Base-by-base conservation (phyloP, 1,140 invertebrate species). In the Coptotermes formosanus region DNA sequence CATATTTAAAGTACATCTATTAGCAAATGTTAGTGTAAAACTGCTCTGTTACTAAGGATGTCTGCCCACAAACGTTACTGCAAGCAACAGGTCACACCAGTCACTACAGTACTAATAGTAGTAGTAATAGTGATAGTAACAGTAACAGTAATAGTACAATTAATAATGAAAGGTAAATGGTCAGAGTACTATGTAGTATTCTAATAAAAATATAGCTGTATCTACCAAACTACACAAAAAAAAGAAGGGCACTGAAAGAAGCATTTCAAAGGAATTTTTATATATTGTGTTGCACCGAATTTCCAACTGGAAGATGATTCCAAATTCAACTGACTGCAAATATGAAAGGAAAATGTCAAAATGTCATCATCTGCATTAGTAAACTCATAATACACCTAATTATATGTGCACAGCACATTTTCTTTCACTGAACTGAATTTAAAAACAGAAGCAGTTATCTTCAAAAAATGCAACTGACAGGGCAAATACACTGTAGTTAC, bases 71-170 rank as follows among this genome's bases (percentile, higher is more conserved):
- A 84, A 52, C n/a, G 43, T 45, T 84, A 48, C 30, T 45, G n/a
- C 83, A 84, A 84, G 83, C 83, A 84, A 45, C 25, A 59, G 45
- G 83, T 45, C 52, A 84, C 30, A 52, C 83, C 59, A 84, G 30
- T 84, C 83, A 84, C 83, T 84, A 84, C 83, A 84, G 19, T 59
- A 84, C 16, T 82, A 82, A 45, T 9, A 83, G 44, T 83, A 83
- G 9, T 11, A 84, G n/a, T 52, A 84, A 84, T 59, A 84, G 30
- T 59, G 30, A 30, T 2, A 75, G n/a, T 75, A 30, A n/a, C n/a
- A 83, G 44, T 83, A 83, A 25, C 21, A 84, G n/a, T 52, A 84
- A 84, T 59, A 84, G 30, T 59, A 75, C 3, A 3, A 75, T 3
- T 75, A 30, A 75, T 75, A 30, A 75, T 75, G 8, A n/a, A 75